These are phyloP conservation scores for Lasius platythorax DNA, from an alignment of 2,888 invertebrate genomes.

Conservation along the genomic window DNA sequence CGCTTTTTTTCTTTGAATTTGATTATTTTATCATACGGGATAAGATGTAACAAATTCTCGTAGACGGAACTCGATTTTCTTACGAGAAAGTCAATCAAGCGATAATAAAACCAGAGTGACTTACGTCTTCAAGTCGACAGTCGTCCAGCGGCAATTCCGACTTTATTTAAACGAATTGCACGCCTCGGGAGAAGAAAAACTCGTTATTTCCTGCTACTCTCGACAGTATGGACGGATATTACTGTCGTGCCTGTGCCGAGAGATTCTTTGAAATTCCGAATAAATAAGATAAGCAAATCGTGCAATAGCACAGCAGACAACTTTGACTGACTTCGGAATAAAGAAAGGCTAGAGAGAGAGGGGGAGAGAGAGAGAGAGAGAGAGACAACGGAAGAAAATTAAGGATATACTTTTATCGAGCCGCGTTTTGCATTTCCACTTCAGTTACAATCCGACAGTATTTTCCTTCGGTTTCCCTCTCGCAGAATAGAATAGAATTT, in stretches of 20 bases:
- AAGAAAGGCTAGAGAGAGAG: not conserved
- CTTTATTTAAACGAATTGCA: conserved; percentile 9
- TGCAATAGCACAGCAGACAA: conserved; percentile 4
- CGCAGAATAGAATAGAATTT: not conserved
- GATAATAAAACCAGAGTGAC: conserved; percentile 7
- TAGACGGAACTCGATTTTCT: not conserved
- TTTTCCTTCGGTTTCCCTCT: not conserved
- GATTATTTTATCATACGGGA: not conserved
- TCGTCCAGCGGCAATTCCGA: conserved; percentile 14
- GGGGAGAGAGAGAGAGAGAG: too few relatives aligned
- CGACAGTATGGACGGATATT: conserved; percentile 41
- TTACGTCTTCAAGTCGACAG: not conserved
- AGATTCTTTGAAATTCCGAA: conserved; percentile 37
- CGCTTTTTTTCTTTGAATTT: not conserved
- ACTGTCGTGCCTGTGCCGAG: conserved; percentile 16
- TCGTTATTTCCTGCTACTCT: conserved; percentile 28
- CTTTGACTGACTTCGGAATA: not conserved
- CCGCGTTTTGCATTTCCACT: not conserved
- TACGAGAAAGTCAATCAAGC: conserved; percentile 18
- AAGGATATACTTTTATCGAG: not conserved
- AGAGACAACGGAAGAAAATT: not conserved
- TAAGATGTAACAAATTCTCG: not conserved
- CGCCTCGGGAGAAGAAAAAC: conserved; percentile 43
- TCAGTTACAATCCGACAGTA: not conserved
- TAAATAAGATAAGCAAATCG: conserved; percentile 58